Percentiles rank a stretch among this genome's conserved stretches.
Conservation (phyloP, 2,797 vertebrate species). For the Eutrigla gurnardus region DNA sequence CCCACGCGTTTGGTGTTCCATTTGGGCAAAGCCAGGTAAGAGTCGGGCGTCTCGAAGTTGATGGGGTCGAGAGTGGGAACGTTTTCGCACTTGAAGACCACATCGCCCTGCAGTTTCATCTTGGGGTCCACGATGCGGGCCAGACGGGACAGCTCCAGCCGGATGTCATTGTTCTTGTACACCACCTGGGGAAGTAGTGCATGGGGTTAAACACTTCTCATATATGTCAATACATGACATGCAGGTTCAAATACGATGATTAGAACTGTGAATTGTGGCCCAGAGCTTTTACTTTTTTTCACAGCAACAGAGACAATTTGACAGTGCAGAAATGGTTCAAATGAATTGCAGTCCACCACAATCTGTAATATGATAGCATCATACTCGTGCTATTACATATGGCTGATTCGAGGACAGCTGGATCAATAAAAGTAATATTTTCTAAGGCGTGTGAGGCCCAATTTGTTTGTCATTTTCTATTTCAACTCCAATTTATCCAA, state of each 20-base stretch:
- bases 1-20: constrained; percentile 99
- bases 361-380: constrained; percentile 53
- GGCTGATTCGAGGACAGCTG: constrained; percentile 39
- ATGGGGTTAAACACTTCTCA: neutral
- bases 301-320: neutral
- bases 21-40: constrained; percentile 95
- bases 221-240: neutral
- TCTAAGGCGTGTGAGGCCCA: constrained; percentile 35
- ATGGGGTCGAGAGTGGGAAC: constrained; percentile 97
- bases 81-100: constrained; percentile 97
- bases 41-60: constrained; percentile 96
- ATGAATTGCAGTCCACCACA: constrained; percentile 44
- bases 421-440: constrained; percentile 73
- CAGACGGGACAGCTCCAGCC: constrained; percentile 95
- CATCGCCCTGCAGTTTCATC: constrained; percentile 98
- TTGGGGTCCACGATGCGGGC: constrained; percentile 97
- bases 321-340: constrained; percentile 7
- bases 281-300: neutral
- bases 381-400: constrained; percentile 45
- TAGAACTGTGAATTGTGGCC: neutral
- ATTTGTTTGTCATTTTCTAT: constrained; percentile 61
- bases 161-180: constrained; percentile 99
- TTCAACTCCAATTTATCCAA: constrained; percentile 59
- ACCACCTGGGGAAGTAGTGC: constrained; percentile 87
- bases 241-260: constrained; percentile 1